Percentiles rank a stretch among this genome's conserved stretches.
Evolutionary conservation across 2,797 vertebrate genomes (phyloP).

Genomic region (Clarias platycephalus): DNA sequence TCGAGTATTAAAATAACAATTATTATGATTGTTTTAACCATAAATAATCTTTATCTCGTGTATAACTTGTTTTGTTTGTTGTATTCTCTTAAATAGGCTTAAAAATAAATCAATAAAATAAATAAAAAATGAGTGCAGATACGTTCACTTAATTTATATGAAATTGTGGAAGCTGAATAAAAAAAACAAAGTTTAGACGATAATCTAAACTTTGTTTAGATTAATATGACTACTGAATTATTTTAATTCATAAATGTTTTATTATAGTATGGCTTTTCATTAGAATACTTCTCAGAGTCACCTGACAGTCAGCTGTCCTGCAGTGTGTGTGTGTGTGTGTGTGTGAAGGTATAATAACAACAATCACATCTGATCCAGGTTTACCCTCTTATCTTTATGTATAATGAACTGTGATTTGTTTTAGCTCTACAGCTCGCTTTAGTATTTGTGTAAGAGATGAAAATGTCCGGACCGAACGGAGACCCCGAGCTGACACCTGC

Average conservation of each 20-base stretch:
- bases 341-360: background rate
- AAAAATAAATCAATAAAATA: too few relatives aligned
- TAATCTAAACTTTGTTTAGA: too few relatives aligned
- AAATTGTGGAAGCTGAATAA: too few relatives aligned
- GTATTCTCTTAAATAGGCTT: background rate
- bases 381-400: background rate
- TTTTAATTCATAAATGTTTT: constrained; percentile 6
- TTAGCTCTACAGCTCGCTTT: background rate
- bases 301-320: constrained; percentile 10
- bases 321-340: background rate
- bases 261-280: background rate
- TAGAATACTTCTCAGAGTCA: background rate
- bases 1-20: background rate
- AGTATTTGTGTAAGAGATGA: constrained; percentile 15
- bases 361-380: background rate
- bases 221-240: background rate
- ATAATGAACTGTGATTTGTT: background rate
- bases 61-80: background rate
- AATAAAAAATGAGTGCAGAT: too few relatives aligned
- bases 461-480: constrained; percentile 80
- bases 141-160: too few relatives aligned
- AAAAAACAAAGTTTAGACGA: background rate
- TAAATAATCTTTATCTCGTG: background rate
- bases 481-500: constrained; percentile 70
- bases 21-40: background rate